Evolutionary conservation across 2,888 invertebrate species (phyloP).

Genomic region (Nomada lathburiana): DNA sequence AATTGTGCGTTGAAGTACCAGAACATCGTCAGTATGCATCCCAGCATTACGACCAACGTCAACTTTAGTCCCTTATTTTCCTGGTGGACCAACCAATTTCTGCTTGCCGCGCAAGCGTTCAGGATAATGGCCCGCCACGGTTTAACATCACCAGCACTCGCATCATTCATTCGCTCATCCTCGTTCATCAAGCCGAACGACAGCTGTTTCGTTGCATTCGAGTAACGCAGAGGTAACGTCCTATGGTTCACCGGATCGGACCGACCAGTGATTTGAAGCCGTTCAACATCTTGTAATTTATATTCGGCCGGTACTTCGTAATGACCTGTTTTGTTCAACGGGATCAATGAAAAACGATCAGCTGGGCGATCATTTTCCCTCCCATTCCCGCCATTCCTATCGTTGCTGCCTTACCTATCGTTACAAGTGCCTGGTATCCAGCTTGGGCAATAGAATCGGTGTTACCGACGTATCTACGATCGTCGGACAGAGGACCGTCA

Average conservation of each 20-base stretch:
- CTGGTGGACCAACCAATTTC: constrained; percentile 90
- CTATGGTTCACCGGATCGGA: constrained; percentile 80
- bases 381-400: neutral
- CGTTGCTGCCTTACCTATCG: constrained; percentile 76
- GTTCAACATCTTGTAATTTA: constrained; percentile 79
- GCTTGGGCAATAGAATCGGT: constrained; percentile 54
- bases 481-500: constrained; percentile 66
- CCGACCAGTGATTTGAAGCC: constrained; percentile 81
- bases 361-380: neutral
- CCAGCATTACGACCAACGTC: constrained; percentile 88
- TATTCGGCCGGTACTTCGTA: constrained; percentile 81
- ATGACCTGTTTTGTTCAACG: constrained; percentile 72
- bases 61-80: constrained; percentile 91
- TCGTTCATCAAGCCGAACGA: constrained; percentile 3
- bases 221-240: constrained; percentile 34
- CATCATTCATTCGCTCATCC: constrained; percentile 37
- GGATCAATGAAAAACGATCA: neutral
- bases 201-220: constrained; percentile 35
- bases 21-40: constrained; percentile 90
- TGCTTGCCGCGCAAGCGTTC: constrained; percentile 76
- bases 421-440: constrained; percentile 74
- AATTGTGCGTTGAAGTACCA: constrained; percentile 92
- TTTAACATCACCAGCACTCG: constrained; percentile 22
- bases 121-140: constrained; percentile 71
- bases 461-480: constrained; percentile 69